Evolutionary conservation across 2,113 vertebrate genomes (phyloP).

Genomic region (Atlantisia rogersi): DNA sequence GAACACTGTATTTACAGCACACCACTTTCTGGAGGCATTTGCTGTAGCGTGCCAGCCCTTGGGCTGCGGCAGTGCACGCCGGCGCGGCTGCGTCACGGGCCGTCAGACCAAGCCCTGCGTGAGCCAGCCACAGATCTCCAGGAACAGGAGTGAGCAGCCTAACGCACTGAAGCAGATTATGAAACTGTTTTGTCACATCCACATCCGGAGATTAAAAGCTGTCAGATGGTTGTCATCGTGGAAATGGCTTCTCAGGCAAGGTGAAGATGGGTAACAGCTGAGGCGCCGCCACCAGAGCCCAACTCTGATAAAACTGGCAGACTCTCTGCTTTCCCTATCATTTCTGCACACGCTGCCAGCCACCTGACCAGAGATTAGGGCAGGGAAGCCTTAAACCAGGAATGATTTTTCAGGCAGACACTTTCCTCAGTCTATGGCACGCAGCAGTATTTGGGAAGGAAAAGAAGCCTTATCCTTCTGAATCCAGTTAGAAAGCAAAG

Average conservation of each 20-base stretch:
- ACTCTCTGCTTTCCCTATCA: not conserved
- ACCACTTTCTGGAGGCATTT: not conserved
- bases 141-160: constrained; percentile 15
- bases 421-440: not conserved
- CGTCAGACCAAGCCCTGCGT: not conserved
- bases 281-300: not conserved
- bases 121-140: not conserved
- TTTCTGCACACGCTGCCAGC: not conserved
- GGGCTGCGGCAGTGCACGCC: not conserved
- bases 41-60: not conserved
- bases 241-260: constrained; percentile 17
- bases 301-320: not conserved
- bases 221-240: constrained; percentile 20
- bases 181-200: constrained; percentile 39
- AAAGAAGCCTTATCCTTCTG: not conserved
- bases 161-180: not conserved
- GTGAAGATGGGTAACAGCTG: not conserved
- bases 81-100: not conserved
- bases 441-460: not conserved
- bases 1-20: not conserved
- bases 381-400: not conserved
- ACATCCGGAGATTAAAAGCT: constrained; percentile 38
- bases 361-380: not conserved
- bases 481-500: not conserved
- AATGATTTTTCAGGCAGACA: not conserved